These are phyloP conservation scores for Okamejei kenojei DNA, from an alignment of 2,797 vertebrate genomes.

Conservation along the genomic window DNA sequence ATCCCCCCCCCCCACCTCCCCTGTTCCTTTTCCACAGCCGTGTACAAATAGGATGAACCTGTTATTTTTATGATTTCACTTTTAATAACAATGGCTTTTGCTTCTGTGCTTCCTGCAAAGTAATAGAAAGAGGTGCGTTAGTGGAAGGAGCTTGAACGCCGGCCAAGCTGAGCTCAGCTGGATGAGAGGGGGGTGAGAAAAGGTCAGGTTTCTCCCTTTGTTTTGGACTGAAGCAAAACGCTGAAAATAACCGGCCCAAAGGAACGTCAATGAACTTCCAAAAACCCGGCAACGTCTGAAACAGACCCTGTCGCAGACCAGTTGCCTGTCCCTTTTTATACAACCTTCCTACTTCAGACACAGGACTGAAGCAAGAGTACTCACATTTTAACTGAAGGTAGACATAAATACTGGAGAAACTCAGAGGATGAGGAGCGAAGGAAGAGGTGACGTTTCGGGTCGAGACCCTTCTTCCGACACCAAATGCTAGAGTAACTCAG, in stretches of 20 bases:
- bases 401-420: no score
- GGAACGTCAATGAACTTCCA: neutral
- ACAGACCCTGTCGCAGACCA: neutral
- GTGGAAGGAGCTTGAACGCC: neutral
- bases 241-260: neutral
- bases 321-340: neutral
- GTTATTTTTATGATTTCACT: conserved; percentile 26
- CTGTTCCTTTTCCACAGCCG: neutral
- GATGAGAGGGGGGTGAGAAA: neutral
- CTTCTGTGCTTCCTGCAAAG: neutral
- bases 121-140: neutral
- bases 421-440: no score
- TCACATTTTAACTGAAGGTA: no score
- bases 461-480: no score
- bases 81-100: conserved; percentile 1
- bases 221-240: neutral
- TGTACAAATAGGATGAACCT: neutral
- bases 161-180: neutral
- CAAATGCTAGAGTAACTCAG: no score
- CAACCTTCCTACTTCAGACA: neutral
- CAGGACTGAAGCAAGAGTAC: no score
- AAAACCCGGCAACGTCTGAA: neutral
- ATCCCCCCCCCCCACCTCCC: neutral
- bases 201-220: neutral
- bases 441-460: no score